Base-by-base conservation (phyloP, 2,888 invertebrate species). In the Sminthurides aquaticus region DNA sequence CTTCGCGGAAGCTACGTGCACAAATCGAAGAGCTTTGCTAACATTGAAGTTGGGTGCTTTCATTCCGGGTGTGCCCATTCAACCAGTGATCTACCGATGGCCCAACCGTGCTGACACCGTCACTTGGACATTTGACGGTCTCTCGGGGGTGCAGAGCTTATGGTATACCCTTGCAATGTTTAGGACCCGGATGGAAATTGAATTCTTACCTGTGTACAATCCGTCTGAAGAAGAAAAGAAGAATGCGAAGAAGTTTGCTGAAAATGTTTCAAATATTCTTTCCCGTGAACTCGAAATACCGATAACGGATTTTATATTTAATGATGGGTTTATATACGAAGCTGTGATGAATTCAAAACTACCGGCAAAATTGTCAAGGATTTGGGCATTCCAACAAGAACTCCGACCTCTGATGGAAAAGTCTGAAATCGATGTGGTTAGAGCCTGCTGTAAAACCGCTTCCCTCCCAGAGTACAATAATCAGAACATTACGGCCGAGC, bases 111-210 rank as follows among this genome's bases (percentile, higher is more conserved):
- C 88, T 76, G 92, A 93, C 76, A 90, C 91, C 0, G 89, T 90
- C 70, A 91, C 91, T 0, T 93, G 92, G 92, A 92, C 92, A 0
- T 95, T 91, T 94, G 92, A 91, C 77, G 94, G 95, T 29, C 93
- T 93, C 57, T 90, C 90, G 78, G 90, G 90, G 91, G 93, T 89
- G 68, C 89, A 89, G 76, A 81, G 91, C 56, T 79, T 95, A 24
- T 95, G 94, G 93, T 80, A 91, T 74, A 92, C 94, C 0, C 80
- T 95, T 75, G 89, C 92, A 0, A 91, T 92, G 79, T 86, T 92
- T 67, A 88, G 90, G 77, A 93, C 88, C 75, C 86, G 87, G 63
- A 88, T 91, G 75, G 92, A 93, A 81, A 87, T 93, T 57, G 92
- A 95, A 82, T 95, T 91, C 80, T 82, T 96, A 27, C 95, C 95